These are phyloP conservation scores for Anthopleura sola DNA, from an alignment of 64 coral and sea anemone species.

Conservation along the genomic window DNA sequence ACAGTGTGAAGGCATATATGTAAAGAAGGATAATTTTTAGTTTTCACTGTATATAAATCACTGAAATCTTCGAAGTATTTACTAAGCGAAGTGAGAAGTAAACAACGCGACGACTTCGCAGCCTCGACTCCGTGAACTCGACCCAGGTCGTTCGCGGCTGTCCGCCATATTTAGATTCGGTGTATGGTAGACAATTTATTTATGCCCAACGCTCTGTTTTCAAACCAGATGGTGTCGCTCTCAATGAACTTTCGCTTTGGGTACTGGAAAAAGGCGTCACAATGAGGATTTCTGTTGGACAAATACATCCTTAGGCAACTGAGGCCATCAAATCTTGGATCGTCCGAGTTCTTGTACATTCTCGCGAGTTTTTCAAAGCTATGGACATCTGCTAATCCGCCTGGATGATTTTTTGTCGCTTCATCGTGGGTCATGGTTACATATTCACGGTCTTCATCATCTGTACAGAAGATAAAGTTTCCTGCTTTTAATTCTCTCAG, in stretches of 20 bases:
- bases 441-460: background rate
- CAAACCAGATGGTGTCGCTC: background rate
- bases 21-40: no score
- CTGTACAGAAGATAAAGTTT: conserved; percentile 31
- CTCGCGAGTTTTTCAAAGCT: conserved; percentile 25
- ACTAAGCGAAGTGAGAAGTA: no score
- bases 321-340: conserved; percentile 22
- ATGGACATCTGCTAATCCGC: conserved; percentile 17
- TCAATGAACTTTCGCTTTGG: conserved; percentile 12
- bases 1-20: no score
- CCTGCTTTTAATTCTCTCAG: conserved; percentile 20
- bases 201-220: conserved; percentile 7
- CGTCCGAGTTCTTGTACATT: conserved; percentile 23
- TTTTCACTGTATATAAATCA: no score
- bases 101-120: no score
- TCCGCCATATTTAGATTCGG: no score
- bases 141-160: no score
- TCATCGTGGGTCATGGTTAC: conserved; percentile 59
- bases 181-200: conserved; percentile 25
- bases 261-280: conserved; percentile 31
- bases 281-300: conserved; percentile 29
- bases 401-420: conserved; percentile 41
- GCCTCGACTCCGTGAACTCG: no score
- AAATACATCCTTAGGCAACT: background rate
- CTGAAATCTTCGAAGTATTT: no score